Evolutionary conservation across 37 sponge, comb jelly and placozoan species (phyloP).

Genomic region (Aplysina aerophoba): DNA sequence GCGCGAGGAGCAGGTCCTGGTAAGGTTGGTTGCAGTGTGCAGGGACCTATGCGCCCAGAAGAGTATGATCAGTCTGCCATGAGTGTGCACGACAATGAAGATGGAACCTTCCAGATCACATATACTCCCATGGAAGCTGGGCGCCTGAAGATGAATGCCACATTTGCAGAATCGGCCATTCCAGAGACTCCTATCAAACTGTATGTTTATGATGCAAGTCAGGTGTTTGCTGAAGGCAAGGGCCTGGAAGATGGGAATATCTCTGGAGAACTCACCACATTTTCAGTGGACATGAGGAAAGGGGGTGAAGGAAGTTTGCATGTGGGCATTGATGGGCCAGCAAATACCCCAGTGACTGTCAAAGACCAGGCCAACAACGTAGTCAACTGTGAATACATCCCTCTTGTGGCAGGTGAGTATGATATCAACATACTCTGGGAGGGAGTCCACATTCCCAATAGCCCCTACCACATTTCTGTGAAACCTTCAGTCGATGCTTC

Average conservation of each 20-base stretch:
- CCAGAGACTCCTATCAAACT: slow-evolving; percentile 86
- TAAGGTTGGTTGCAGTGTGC: slow-evolving; percentile 58
- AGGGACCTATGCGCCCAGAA: slow-evolving; percentile 34
- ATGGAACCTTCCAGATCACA: slow-evolving; percentile 69
- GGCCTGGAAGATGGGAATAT: slow-evolving; percentile 84
- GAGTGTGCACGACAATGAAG: slow-evolving; percentile 53
- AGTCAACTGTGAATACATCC: slow-evolving; percentile 83
- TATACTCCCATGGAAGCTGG: slow-evolving; percentile 82
- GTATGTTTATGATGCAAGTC: slow-evolving; percentile 80
- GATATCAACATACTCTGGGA: slow-evolving; percentile 74
- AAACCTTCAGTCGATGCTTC: slow-evolving; percentile 68
- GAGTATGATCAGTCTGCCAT: slow-evolving; percentile 33
- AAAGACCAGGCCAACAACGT: slow-evolving; percentile 81
- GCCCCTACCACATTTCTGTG: slow-evolving; percentile 76
- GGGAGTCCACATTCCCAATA: slow-evolving; percentile 78
- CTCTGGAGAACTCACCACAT: slow-evolving; percentile 80
- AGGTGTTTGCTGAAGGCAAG: slow-evolving; percentile 83
- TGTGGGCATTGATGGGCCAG: slow-evolving; percentile 77
- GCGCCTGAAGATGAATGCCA: slow-evolving; percentile 70
- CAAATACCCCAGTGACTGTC: slow-evolving; percentile 54
- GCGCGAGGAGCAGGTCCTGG: slow-evolving; percentile 85
- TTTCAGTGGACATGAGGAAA: slow-evolving; percentile 74
- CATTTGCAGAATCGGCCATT: slow-evolving; percentile 73
- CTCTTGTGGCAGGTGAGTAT: slow-evolving; percentile 82
- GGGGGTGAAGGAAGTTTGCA: slow-evolving; percentile 85